phyloP scores from a whole-genome alignment of 2,888 invertebrate species.

The Neoitamus cyanurus region DNA sequence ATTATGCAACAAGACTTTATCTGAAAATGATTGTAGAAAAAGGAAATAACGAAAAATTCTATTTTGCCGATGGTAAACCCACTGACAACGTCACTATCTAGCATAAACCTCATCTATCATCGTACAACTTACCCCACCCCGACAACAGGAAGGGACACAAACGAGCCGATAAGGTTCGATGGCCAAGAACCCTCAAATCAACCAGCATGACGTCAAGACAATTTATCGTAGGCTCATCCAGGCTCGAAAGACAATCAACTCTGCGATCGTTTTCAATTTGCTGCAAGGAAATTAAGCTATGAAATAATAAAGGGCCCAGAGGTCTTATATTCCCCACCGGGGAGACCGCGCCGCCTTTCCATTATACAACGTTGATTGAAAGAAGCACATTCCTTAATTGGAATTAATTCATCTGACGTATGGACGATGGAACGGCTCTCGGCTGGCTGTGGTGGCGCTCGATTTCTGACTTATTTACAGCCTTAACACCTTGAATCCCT shows the following conservation, averaged over 20 bases:
- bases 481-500: conserved; percentile 26
- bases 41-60: not conserved
- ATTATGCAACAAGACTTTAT: too few species aligned
- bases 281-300: conserved; percentile 15
- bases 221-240: conserved; percentile 1
- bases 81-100: not conserved
- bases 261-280: conserved; percentile 14
- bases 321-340: not conserved
- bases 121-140: not conserved
- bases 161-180: conserved; percentile 3
- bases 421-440: not conserved
- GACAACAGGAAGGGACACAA: not conserved
- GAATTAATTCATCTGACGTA: not conserved
- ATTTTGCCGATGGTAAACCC: not conserved
- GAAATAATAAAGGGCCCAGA: conserved; percentile 3
- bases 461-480: conserved; percentile 19
- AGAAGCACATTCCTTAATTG: conserved; percentile 26
- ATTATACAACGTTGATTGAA: conserved; percentile 14
- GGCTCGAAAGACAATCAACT: conserved; percentile 10
- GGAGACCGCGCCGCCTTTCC: not conserved
- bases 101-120: not conserved
- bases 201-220: not conserved
- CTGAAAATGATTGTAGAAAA: too few species aligned
- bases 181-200: not conserved
- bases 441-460: not conserved